Base-by-base conservation (phyloP, 2,113 vertebrate genomes). In the Eudyptes chrysolophus region DNA sequence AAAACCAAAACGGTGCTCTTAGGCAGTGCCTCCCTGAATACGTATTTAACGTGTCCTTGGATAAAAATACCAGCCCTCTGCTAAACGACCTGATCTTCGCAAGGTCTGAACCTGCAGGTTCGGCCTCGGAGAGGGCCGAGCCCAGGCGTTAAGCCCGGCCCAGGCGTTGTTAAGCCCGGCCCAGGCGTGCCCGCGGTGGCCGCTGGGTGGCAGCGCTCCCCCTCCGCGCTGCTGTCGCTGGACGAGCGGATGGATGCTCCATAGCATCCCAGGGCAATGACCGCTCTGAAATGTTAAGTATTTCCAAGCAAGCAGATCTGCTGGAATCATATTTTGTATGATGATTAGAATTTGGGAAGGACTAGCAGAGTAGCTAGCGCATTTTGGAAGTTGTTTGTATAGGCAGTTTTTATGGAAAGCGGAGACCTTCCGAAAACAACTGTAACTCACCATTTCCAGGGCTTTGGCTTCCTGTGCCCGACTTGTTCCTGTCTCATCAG, bases 171-270 rank as follows among this genome's bases (percentile, higher is more conserved):
- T 40, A 7, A 20, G 30, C 32, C 49, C 49, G 49, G 38, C 48
- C n/a, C 17, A 11, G 22, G 27, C 4, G 20, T 13, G 48, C n/a
- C 61, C 14, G 38, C 16, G 6, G 27, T 26, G 4, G n/a, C 48
- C 68, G 30, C 81, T 8, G 55, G 81, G 81, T 17, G 62, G 86
- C 92, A 76, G 92, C 34, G 49, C 48, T 69, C 16, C 24, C 76
- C 44, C 34, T 21, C 48, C 8, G 40, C 22, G 14, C 60, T 4
- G 32, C 32, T 22, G 22, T 15, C 2, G 27, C 18, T 2, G n/a
- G n/a, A 7, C 4, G 12, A 16, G 51, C 42, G 6, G 24, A 0
- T 7, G 6, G 24, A 0, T 7, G 42, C 58, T 32, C 7, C 46
- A 7, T 34, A 4, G 27, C 12, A 10, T 13, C 25, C 9, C 49